These are phyloP conservation scores for Melanerpes formicivorus DNA, from an alignment of 2,113 vertebrate genomes.

Conservation along the genomic window DNA sequence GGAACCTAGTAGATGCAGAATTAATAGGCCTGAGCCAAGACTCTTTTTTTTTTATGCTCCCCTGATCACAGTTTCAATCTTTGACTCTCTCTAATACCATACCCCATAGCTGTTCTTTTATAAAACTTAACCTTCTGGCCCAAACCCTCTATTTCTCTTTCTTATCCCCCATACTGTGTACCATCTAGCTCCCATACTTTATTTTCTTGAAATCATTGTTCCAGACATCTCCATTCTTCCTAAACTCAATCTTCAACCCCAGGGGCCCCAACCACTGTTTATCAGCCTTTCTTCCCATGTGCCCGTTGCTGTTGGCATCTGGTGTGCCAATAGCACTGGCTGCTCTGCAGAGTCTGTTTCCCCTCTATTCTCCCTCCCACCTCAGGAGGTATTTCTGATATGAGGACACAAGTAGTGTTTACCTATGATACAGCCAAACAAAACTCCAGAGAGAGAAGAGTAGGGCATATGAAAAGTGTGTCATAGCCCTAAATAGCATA, in stretches of 20 bases:
- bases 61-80: background rate
- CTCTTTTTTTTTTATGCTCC: background rate
- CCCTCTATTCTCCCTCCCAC: background rate
- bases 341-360: background rate
- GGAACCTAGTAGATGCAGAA: background rate
- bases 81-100: background rate
- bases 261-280: background rate
- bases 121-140: background rate
- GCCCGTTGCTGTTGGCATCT: background rate
- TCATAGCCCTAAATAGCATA: accelerated
- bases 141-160: background rate
- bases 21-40: background rate
- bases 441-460: background rate
- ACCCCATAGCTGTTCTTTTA: background rate
- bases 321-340: background rate
- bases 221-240: background rate
- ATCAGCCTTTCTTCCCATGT: background rate
- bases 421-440: background rate
- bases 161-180: background rate
- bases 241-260: background rate
- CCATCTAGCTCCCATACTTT: background rate
- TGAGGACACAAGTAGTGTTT: background rate
- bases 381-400: background rate
- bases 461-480: background rate
- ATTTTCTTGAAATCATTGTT: background rate